Evolutionary conservation across 2,797 vertebrate species (phyloP), one percentile per base, ranked within the genome.

Genomic region (Florisuga fusca): DNA sequence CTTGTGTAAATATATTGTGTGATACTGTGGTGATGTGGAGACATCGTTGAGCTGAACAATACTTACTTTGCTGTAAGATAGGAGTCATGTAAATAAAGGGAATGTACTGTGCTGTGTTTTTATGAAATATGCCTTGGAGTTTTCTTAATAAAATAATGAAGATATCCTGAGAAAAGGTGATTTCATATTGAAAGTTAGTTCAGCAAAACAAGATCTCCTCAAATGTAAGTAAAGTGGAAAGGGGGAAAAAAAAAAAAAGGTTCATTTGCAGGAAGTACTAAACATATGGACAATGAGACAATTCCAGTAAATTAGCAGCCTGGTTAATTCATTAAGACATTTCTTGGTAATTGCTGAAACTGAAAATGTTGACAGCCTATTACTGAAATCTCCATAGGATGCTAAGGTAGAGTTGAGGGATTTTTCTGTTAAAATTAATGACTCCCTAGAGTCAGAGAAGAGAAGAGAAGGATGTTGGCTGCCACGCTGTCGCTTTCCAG

Each of bases 291-390:
- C 69, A 80, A 54, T 61, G 34, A 85, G 64, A 77, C 72, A 77
- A 84, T 94, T 95, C 50, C 57, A 89, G 69, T 79, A 90, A 93
- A 94, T 95, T 91, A 94, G 46, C 62, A 91, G 46, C 66, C 73
- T 93, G 72, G 41, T 94, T 94, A 95, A 89, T 94, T 95, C 88
- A 84, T 91, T 84, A 87, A 53, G 67, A 89, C 45, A 64, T 84
- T 94, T 93, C 69, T 78, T 84, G 86, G 88, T 93, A 94, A 95
- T 68, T 92, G 75, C 53, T 82, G 59, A 88, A 92, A 77, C 66
- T 80, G 36, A 90, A 95, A 94, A 92, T 84, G 81, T 90, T 95
- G 94, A 77, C 82, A 92, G 59, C 73, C 84, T 89, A 38, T 94
- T 93, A 92, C 29, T n/a, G 78, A 92, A 93, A 45, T 88, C 73